Evolutionary conservation across 2,888 invertebrate genomes (phyloP).

Genomic region (Catocala sponsa): DNA sequence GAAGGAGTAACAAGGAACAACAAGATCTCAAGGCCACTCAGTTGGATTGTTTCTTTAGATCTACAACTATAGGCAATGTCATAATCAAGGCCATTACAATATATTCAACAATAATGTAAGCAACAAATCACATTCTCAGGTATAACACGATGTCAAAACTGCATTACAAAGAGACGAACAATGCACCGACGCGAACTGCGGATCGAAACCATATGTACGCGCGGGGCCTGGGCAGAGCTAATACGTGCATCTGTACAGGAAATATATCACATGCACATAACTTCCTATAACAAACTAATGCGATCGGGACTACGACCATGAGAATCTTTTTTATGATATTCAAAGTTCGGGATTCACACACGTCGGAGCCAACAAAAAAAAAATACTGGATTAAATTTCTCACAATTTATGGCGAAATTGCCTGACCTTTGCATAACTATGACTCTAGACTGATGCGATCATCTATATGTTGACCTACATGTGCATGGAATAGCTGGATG

Average conservation of each 20-base stretch:
- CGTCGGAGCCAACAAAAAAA: slow-evolving; percentile 69
- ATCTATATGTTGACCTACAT: slow-evolving; percentile 56
- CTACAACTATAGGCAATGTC: slow-evolving; percentile 66
- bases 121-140: slow-evolving; percentile 20
- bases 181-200: slow-evolving; percentile 41
- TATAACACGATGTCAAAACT: slow-evolving; percentile 19
- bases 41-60: slow-evolving; percentile 54
- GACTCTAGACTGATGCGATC: slow-evolving; percentile 47
- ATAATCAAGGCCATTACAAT: slow-evolving; percentile 79
- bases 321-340: slow-evolving; percentile 72
- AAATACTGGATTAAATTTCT: slow-evolving; percentile 58
- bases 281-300: slow-evolving; percentile 57
- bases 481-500: slow-evolving; percentile 60
- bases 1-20: slow-evolving; percentile 50
- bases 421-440: slow-evolving; percentile 70
- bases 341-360: slow-evolving; percentile 66
- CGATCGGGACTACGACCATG: slow-evolving; percentile 70
- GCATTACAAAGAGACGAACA: slow-evolving; percentile 37
- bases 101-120: slow-evolving; percentile 44
- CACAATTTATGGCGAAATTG: slow-evolving; percentile 67
- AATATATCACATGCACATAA: slow-evolving; percentile 64
- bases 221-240: slow-evolving; percentile 46
- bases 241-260: slow-evolving; percentile 67
- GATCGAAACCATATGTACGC: slow-evolving; percentile 40
- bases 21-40: slow-evolving; percentile 59